Evolutionary conservation across 2,113 vertebrate genomes (phyloP).

Genomic region (Cyprinodon brontotheroides): DNA sequence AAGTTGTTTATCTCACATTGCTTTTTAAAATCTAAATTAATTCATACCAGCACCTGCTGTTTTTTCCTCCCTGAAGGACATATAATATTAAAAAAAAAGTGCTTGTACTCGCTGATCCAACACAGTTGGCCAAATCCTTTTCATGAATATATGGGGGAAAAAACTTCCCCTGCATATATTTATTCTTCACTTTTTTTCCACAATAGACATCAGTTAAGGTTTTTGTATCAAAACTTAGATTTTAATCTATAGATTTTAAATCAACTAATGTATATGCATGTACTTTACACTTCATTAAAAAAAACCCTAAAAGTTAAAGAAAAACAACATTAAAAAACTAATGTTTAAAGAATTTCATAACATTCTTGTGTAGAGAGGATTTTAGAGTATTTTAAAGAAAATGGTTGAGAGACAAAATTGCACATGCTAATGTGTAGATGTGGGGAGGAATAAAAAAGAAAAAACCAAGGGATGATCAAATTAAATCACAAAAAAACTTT

Average conservation of each 20-base stretch:
- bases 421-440: too few relatives aligned
- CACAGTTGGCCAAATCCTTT: not conserved
- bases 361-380: not conserved
- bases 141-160: not conserved
- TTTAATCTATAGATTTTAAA: not conserved
- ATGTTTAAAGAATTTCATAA: not conserved
- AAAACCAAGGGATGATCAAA: too few relatives aligned
- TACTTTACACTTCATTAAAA: not conserved
- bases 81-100: not conserved
- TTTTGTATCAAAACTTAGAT: not conserved
- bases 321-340: too few relatives aligned
- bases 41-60: slow-evolving; percentile 45
- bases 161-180: not conserved
- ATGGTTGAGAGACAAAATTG: too few relatives aligned
- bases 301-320: not conserved
- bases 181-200: not conserved
- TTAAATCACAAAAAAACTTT: too few relatives aligned
- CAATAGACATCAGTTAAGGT: not conserved
- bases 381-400: not conserved
- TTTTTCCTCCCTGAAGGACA: slow-evolving; percentile 17
- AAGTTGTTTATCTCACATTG: not conserved
- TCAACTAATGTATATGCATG: not conserved
- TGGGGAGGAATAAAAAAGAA: too few relatives aligned
- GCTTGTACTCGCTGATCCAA: not conserved
- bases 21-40: not conserved